phyloP scores from a whole-genome alignment of 2,113 vertebrate genomes.

The Progne subis region DNA sequence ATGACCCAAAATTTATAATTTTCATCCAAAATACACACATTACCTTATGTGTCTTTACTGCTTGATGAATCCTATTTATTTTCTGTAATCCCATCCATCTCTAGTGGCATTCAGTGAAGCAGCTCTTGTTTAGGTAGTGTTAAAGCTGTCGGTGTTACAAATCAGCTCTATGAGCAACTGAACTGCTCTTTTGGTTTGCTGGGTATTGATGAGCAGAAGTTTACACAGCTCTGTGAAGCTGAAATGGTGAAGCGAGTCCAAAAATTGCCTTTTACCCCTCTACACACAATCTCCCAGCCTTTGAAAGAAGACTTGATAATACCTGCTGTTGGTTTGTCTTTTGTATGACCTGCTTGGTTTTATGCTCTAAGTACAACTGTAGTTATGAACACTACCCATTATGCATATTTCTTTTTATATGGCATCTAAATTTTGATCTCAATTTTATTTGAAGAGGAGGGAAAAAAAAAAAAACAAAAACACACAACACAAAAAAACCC shows the following conservation, averaged over 20 bases:
- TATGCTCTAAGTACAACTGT: background rate
- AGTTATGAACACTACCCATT: background rate
- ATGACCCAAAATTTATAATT: background rate
- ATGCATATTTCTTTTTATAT: background rate
- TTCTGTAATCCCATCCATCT: background rate
- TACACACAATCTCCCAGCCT: background rate
- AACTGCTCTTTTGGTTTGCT: background rate
- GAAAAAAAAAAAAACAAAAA: background rate
- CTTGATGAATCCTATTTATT: background rate
- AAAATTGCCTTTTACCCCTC: background rate
- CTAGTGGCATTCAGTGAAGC: background rate
- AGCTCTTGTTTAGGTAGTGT: background rate
- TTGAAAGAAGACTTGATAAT: background rate
- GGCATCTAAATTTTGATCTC: background rate
- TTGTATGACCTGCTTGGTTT: background rate
- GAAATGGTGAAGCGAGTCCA: background rate
- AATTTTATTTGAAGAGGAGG: background rate
- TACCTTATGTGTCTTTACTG: background rate
- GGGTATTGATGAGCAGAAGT: background rate
- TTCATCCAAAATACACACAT: background rate
- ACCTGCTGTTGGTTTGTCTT: background rate
- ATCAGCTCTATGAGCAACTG: background rate
- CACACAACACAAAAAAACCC: too few species aligned
- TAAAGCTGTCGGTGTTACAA: background rate
- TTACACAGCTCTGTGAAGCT: background rate